A percentile compares a stretch with the other conserved stretches of the same genome.
These are phyloP conservation scores for Plebejus anna DNA, from an alignment of 2,888 invertebrate genomes.

Conservation along the genomic window DNA sequence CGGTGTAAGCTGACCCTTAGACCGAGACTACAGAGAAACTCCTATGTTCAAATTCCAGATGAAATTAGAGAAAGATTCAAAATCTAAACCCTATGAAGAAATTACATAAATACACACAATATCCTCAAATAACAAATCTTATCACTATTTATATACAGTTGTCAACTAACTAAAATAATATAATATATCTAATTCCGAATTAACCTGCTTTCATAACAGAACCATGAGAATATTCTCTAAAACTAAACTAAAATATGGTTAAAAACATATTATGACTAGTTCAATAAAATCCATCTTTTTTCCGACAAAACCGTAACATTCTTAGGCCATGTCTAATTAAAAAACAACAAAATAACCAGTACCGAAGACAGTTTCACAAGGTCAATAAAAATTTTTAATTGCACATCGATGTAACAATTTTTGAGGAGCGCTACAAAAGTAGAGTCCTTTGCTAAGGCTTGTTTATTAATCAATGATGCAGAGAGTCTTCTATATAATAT, in stretches of 20 bases:
- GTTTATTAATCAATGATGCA: background rate
- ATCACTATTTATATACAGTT: slow-evolving; percentile 53
- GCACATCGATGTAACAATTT: background rate
- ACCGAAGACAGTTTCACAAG: slow-evolving; percentile 22
- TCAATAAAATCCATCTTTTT: slow-evolving; percentile 4
- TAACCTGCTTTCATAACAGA: slow-evolving; percentile 28
- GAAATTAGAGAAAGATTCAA: slow-evolving; percentile 56
- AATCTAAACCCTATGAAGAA: slow-evolving; percentile 50
- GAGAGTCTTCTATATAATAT: background rate
- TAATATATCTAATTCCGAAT: slow-evolving; percentile 35
- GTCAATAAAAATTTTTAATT: background rate
- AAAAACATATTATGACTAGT: slow-evolving; percentile 29
- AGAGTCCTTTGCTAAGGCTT: background rate
- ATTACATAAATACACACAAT: slow-evolving; percentile 55
- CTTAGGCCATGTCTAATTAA: background rate
- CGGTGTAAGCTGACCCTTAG: background rate
- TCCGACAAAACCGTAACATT: slow-evolving; percentile 25
- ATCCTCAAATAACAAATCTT: slow-evolving; percentile 58
- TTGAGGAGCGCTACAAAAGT: background rate
- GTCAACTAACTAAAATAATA: slow-evolving; percentile 44
- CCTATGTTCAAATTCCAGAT: slow-evolving; percentile 48
- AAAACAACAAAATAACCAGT: background rate
- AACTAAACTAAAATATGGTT: slow-evolving; percentile 30
- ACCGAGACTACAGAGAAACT: slow-evolving; percentile 39
- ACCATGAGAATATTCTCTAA: slow-evolving; percentile 23